phyloP scores from a whole-genome alignment of 2,113 vertebrate species.

The Laticauda colubrina region DNA sequence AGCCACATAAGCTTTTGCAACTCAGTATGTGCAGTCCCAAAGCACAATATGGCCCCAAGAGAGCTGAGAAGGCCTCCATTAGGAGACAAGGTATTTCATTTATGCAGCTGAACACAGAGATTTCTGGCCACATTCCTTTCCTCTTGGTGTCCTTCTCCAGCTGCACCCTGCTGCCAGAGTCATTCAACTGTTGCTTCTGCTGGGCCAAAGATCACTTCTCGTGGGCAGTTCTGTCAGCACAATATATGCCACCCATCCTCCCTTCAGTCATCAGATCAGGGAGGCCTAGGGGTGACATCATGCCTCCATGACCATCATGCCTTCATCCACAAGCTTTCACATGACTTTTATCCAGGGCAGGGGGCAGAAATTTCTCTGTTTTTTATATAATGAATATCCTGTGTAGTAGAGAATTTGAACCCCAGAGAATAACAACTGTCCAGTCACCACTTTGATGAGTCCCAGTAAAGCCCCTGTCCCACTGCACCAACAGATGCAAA shows the following conservation, averaged over 20 bases:
- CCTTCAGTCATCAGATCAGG: neutral
- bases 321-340: neutral
- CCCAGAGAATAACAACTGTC: neutral
- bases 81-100: neutral
- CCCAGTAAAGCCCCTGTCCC: neutral
- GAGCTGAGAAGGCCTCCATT: neutral
- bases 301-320: neutral
- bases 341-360: neutral
- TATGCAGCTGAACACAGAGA: neutral
- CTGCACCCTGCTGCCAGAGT: neutral
- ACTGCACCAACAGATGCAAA: no score
- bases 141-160: neutral
- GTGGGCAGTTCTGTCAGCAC: neutral
- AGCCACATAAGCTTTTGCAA: slow-evolving; percentile 43
- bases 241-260: neutral
- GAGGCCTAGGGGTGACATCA: neutral
- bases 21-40: neutral
- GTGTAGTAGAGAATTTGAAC: neutral
- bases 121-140: neutral
- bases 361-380: neutral
- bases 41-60: neutral
- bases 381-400: neutral
- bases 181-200: neutral
- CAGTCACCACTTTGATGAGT: neutral
- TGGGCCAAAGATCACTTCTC: neutral